Percentiles rank a stretch among this genome's conserved stretches.
phyloP scores from a whole-genome alignment of 1,140 invertebrate genomes.

The Anoplophora glabripennis region DNA sequence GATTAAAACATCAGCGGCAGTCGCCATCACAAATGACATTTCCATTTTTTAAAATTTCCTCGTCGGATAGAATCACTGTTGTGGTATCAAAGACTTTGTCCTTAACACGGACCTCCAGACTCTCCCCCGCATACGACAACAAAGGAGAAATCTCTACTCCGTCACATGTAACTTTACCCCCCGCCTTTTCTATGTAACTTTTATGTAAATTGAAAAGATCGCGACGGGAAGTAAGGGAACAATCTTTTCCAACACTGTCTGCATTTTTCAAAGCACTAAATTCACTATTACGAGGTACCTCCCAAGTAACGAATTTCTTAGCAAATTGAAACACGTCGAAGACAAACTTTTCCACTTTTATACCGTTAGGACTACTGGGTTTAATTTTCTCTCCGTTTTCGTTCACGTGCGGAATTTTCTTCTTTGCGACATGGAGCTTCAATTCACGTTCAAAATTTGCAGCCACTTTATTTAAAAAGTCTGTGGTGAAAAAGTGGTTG shows the following conservation, averaged over 20 bases:
- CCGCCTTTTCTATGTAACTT: slow-evolving; percentile 78
- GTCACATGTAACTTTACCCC: slow-evolving; percentile 66
- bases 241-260: slow-evolving; percentile 83
- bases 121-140: slow-evolving; percentile 87
- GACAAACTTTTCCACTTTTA: slow-evolving; percentile 99
- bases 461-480: slow-evolving; percentile 74
- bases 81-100: slow-evolving; percentile 30
- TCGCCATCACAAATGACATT: neutral
- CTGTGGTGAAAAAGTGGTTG: slow-evolving; percentile 93
- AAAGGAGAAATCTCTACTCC: slow-evolving; percentile 89
- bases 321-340: slow-evolving; percentile 98
- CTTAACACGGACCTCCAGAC: slow-evolving; percentile 53
- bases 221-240: slow-evolving; percentile 78
- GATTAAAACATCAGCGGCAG: too few relatives aligned
- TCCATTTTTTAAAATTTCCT: slow-evolving; percentile 17
- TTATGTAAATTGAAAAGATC: slow-evolving; percentile 81
- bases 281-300: slow-evolving; percentile 88
- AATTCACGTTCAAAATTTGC: slow-evolving; percentile 67
- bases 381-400: slow-evolving; percentile 66
- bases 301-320: slow-evolving; percentile 88
- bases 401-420: slow-evolving; percentile 92
- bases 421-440: slow-evolving; percentile 93
- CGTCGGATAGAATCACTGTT: slow-evolving; percentile 30
- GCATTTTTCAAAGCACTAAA: slow-evolving; percentile 97
- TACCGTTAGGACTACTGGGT: slow-evolving; percentile 86